Percentiles rank a stretch among this genome's conserved stretches.
phyloP scores from a whole-genome alignment of 1,140 invertebrate species.

The Trichogramma pretiosum region DNA sequence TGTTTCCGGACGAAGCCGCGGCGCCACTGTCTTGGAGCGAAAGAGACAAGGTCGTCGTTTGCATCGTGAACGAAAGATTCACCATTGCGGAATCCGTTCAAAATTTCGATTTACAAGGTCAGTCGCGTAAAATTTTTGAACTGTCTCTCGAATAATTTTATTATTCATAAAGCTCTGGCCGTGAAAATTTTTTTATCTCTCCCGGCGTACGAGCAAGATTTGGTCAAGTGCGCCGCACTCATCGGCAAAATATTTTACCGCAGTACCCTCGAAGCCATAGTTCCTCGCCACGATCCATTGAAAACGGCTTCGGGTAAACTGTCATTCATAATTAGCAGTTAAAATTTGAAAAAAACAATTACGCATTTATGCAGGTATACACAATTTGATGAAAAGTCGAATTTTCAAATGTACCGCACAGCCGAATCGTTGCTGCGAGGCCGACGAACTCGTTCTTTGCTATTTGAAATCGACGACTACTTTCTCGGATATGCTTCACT shows the following conservation, averaged over 20 bases:
- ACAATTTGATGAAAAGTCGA: constrained; percentile 44
- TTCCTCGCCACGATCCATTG: constrained; percentile 35
- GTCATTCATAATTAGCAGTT: too few species aligned
- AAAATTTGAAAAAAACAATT: neutral
- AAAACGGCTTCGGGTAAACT: constrained; percentile 38
- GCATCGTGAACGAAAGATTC: constrained; percentile 4
- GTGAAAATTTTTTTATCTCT: constrained; percentile 19
- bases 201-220: constrained; percentile 47
- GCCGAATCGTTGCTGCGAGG: constrained; percentile 27
- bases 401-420: constrained; percentile 49
- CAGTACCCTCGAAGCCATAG: constrained; percentile 41
- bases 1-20: constrained; percentile 20
- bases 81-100: neutral
- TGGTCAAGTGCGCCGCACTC: constrained; percentile 49
- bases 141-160: too few species aligned
- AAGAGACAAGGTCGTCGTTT: constrained; percentile 10
- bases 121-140: too few species aligned
- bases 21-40: constrained; percentile 18
- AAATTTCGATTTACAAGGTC: constrained; percentile 15
- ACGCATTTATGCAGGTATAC: constrained; percentile 37
- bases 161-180: neutral
- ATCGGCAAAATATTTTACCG: constrained; percentile 48
- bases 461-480: constrained; percentile 19
- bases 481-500: constrained; percentile 30
- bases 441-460: constrained; percentile 8